These are phyloP conservation scores for Callospermophilus lateralis DNA, from an alignment of 2,113 vertebrate species.

Conservation along the genomic window DNA sequence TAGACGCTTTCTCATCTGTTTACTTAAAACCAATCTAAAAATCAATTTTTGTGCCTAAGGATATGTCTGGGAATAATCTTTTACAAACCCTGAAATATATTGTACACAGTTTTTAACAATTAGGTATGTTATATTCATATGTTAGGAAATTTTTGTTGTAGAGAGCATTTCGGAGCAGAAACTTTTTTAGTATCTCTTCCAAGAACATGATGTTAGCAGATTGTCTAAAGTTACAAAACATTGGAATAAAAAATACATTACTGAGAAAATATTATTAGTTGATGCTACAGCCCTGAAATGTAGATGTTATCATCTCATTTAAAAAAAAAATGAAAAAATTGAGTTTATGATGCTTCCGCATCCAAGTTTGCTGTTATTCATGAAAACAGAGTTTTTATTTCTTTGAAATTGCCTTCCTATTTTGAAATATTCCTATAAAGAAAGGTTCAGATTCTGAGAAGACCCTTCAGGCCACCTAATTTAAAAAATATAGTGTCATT, in stretches of 20 bases:
- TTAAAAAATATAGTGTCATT: constrained; percentile 49
- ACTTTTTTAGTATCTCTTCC: neutral
- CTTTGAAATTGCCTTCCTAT: neutral
- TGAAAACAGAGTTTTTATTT: constrained; percentile 23
- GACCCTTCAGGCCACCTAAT: neutral
- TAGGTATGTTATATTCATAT: neutral
- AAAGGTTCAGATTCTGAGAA: neutral
- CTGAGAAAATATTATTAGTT: neutral
- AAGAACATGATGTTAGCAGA: neutral
- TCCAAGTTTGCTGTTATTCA: neutral
- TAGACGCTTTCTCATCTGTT: neutral
- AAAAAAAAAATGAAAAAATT: neutral
- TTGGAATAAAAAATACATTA: neutral
- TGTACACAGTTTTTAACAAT: neutral
- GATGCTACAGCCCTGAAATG: neutral
- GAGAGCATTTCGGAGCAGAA: neutral
- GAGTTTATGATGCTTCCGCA: neutral
- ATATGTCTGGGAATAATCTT: neutral
- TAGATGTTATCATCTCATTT: neutral
- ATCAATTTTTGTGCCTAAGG: neutral
- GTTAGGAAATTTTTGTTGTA: neutral
- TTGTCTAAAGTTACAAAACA: neutral
- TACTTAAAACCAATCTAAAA: neutral
- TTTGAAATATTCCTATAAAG: constrained; percentile 4
- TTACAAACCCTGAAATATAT: neutral